Conservation (phyloP, 2,797 vertebrate genomes). For the Lutjanus campechanus region DNA sequence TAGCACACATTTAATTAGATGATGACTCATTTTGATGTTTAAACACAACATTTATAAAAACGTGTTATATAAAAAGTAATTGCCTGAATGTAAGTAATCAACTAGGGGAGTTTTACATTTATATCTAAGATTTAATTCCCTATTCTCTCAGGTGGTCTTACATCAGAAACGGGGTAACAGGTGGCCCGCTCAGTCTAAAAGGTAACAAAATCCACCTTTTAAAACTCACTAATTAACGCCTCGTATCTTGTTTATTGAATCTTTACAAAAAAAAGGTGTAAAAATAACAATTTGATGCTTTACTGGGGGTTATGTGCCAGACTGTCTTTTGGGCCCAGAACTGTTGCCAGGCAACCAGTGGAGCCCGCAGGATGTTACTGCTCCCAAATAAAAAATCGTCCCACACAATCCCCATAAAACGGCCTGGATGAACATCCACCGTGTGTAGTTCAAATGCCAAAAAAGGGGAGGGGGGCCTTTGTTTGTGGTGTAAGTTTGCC, state of each 20-base stretch:
- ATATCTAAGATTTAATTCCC: no score
- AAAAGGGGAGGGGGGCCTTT: background rate
- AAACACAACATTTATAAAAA: no score
- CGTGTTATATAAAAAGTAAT: no score
- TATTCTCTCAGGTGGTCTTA: no score
- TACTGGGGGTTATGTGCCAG: no score
- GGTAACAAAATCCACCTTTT: background rate
- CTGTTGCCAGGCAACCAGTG: background rate
- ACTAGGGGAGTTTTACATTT: no score
- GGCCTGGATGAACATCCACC: conserved; percentile 7
- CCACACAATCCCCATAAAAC: background rate
- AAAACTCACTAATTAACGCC: background rate
- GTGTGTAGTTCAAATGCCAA: background rate
- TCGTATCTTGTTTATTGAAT: background rate
- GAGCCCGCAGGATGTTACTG: background rate
- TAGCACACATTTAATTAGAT: no score
- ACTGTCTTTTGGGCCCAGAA: background rate
- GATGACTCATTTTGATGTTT: no score
- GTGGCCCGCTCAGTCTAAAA: background rate
- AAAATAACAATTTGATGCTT: no score
- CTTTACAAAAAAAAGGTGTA: background rate
- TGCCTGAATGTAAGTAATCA: no score
- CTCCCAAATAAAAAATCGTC: background rate
- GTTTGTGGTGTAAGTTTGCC: conserved; percentile 50
- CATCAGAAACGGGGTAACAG: background rate